Percentiles rank a stretch among this genome's conserved stretches.
phyloP scores from a whole-genome alignment of 1,140 invertebrate genomes.

The Dreissena polymorpha region DNA sequence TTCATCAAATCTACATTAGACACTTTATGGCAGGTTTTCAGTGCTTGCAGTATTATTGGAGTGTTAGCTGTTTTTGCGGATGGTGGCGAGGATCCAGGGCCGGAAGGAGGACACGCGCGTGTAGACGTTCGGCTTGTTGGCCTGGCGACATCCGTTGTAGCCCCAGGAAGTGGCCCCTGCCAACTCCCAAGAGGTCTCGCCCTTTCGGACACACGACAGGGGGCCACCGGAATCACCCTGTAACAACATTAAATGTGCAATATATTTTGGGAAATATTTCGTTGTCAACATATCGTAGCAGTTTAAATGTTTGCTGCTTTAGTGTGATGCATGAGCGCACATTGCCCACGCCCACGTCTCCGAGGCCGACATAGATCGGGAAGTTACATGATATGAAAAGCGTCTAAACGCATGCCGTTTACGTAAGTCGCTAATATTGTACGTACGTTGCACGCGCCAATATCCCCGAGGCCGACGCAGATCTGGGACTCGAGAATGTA shows the following conservation, averaged over 20 bases:
- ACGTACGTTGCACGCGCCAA: slow-evolving; percentile 71
- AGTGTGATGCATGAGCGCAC: no score
- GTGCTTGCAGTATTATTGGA: no score
- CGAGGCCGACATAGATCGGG: no score
- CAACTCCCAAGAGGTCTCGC: not conserved
- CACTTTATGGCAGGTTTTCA: no score
- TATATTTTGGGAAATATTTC: no score
- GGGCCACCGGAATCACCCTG: slow-evolving; percentile 43
- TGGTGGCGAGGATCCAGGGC: slow-evolving; percentile 2
- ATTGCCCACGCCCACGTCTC: no score
- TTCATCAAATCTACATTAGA: no score
- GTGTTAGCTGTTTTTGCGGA: not conserved
- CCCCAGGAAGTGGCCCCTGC: slow-evolving; percentile 22
- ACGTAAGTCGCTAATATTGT: not conserved
- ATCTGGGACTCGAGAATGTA: slow-evolving; percentile 66
- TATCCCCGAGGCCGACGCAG: slow-evolving; percentile 69
- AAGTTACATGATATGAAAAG: no score
- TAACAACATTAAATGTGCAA: no score
- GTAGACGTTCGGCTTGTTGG: slow-evolving; percentile 11
- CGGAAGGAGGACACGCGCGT: slow-evolving; percentile 31
- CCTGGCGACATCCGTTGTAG: not conserved
- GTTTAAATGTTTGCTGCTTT: no score
- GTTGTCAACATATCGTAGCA: no score
- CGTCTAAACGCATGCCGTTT: no score
- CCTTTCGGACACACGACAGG: slow-evolving; percentile 1